Percentiles rank a stretch among this genome's conserved stretches.
Conservation (phyloP, 1,140 invertebrate species). For the Hydropsyche tenuis region DNA sequence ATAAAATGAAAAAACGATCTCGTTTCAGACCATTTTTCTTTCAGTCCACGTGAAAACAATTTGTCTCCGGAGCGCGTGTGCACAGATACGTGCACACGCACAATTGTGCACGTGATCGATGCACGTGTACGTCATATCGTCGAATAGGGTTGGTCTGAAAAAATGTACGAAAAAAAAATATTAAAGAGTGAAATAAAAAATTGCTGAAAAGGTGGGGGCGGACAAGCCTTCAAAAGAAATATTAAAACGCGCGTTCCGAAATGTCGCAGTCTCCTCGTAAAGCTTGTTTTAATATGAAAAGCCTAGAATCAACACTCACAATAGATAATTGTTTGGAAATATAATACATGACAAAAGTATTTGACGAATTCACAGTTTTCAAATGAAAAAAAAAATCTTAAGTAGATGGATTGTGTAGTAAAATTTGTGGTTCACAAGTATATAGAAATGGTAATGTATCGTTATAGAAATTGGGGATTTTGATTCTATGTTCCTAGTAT, state of each 20-base stretch:
- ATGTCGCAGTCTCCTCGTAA: not conserved
- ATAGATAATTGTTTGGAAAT: no score
- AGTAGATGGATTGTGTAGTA: no score
- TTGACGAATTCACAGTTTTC: no score
- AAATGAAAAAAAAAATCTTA: no score
- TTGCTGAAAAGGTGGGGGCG: no score
- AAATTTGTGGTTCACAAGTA: no score
- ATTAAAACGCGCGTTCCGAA: not conserved
- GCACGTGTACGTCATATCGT: not conserved
- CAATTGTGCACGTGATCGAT: slow-evolving; percentile 31
- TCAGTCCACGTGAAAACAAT: slow-evolving; percentile 42
- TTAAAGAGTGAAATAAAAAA: not conserved
- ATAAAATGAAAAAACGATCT: slow-evolving; percentile 2
- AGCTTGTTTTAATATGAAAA: no score
- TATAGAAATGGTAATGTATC: no score
- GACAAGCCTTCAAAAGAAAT: slow-evolving; percentile 7
- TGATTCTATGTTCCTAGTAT: no score
- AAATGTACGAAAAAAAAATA: not conserved
- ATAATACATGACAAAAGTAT: no score
- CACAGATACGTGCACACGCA: slow-evolving; percentile 30
- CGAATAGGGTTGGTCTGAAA: not conserved
- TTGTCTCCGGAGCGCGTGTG: slow-evolving; percentile 27
- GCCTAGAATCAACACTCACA: no score
- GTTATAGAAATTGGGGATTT: no score
- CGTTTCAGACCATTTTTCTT: slow-evolving; percentile 32